Evolutionary conservation across 2,797 vertebrate genomes (phyloP), one percentile per base, ranked within the genome.

Genomic region (Cephalopachus bancanus): DNA sequence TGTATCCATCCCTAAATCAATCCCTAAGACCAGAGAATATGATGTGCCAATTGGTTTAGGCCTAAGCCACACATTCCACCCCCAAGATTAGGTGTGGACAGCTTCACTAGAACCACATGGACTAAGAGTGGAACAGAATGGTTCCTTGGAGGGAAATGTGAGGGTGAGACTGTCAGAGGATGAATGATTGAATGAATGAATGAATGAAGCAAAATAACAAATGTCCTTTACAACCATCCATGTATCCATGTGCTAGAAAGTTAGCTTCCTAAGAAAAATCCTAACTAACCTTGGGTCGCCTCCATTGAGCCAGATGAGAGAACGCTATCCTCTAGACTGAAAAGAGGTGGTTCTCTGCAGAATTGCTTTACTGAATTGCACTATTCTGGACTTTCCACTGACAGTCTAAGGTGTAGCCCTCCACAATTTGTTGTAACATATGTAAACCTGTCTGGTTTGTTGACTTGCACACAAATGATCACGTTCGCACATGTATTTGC

Each of bases 261-360:
- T 78, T 65, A 62, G 64, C 64, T 83, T 96, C 44, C 60, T 81
- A 74, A 60, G 49, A 93, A 89, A 93, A 89, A 83, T 30, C 55
- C 4, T 79, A 28, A 72, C 80, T 87, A 30, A 60, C 37, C 17
- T 80, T 60, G n/a, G 17, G 28, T 83, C 76, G 88, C 2, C 19
- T 62, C 76, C 44, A 19, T 65, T n/a, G 93, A 94, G 49, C 57
- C 44, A 83, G 30, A 75, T 19, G 51, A 79, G 64, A 94, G 14
- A 59, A 37, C 65, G n/a, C 65, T 65, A 22, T 65, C 24, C 37
- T 7, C 62, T 4, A 71, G 16, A 19, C 22, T 55, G n/a, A 84
- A 95, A 71, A 83, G 74, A 71, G 44, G 28, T 69, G 53, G 59
- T 71, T 28, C 64, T 92, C 22, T 65, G n/a, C 53, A 55, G 57